Conservation (phyloP, 2,113 vertebrate species). For the Cygnus buccinator region DNA sequence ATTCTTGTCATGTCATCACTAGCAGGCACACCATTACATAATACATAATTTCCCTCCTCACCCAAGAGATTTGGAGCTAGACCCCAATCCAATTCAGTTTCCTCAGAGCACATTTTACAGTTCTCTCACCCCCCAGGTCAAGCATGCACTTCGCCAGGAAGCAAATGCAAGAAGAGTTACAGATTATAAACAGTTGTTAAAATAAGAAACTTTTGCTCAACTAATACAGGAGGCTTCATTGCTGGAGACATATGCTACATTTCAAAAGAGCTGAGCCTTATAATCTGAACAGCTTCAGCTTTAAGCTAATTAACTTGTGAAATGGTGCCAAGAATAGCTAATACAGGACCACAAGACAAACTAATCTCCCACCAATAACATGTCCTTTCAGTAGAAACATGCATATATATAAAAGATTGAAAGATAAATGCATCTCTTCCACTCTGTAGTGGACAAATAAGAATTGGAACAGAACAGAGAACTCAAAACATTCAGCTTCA, state of each 20-base stretch:
- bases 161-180: not conserved
- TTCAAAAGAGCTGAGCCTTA: constrained; percentile 17
- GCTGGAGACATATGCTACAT: not conserved
- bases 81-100: not conserved
- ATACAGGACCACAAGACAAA: not conserved
- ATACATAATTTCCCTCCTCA: fast-evolving
- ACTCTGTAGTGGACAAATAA: not conserved
- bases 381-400: not conserved
- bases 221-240: not conserved
- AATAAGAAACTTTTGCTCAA: not conserved
- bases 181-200: not conserved
- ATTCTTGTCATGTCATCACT: not conserved
- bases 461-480: not conserved
- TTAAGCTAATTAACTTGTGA: constrained; percentile 22
- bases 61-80: not conserved
- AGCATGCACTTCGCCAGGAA: not conserved
- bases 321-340: constrained; percentile 1
- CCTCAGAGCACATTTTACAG: not conserved
- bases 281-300: constrained; percentile 25
- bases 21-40: not conserved
- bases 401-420: not conserved
- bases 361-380: not conserved
- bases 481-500: not conserved
- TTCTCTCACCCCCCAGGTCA: not conserved
- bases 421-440: not conserved